These are phyloP conservation scores for Cryptus armator DNA, from an alignment of 2,888 invertebrate species.

Conservation along the genomic window DNA sequence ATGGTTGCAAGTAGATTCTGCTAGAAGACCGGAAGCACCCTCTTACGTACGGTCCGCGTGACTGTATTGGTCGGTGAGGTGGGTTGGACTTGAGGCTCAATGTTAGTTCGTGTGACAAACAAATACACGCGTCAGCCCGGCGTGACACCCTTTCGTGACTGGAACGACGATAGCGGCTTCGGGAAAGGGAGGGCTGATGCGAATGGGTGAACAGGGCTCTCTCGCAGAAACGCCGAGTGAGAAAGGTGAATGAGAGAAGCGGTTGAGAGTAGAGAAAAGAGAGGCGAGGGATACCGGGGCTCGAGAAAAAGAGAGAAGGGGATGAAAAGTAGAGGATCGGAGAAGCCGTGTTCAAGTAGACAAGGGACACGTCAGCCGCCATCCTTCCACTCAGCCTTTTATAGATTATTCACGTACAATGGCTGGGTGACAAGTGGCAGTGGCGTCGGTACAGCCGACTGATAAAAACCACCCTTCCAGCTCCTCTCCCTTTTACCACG, in stretches of 20 bases:
- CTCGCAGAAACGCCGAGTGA: neutral
- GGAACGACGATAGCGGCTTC: constrained; percentile 67
- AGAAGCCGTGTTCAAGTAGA: constrained; percentile 85
- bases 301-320: constrained; percentile 70
- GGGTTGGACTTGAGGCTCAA: constrained; percentile 1
- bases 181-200: constrained; percentile 37
- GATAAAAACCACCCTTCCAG: constrained; percentile 39
- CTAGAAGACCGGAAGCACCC: constrained; percentile 72
- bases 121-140: constrained; percentile 82
- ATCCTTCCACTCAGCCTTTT: constrained; percentile 83
- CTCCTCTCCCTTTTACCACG: constrained; percentile 28
- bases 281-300: constrained; percentile 64
- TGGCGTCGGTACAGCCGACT: constrained; percentile 43
- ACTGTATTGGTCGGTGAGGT: neutral
- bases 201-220: constrained; percentile 11
- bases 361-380: constrained; percentile 83
- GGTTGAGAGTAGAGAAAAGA: constrained; percentile 41
- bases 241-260: constrained; percentile 42
- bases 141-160: constrained; percentile 79
- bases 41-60: constrained; percentile 60
- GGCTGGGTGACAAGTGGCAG: constrained; percentile 80
- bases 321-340: constrained; percentile 82
- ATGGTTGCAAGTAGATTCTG: constrained; percentile 43
- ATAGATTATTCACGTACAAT: constrained; percentile 84
- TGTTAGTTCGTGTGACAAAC: constrained; percentile 77